Base-by-base conservation (phyloP, 2,113 vertebrate species). In the Pycnonotus jocosus region DNA sequence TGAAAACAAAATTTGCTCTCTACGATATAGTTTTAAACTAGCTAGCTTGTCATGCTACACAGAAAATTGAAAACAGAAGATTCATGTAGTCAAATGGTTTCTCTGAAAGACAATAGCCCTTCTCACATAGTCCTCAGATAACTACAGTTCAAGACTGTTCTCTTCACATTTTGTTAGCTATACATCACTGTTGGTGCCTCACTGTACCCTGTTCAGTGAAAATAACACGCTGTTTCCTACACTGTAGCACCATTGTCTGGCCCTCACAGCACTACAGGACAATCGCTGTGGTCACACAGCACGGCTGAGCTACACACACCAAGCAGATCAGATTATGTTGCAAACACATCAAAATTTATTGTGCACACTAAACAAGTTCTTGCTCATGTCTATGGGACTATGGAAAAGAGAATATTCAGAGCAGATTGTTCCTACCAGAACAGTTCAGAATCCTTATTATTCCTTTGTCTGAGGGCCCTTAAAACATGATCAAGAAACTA, bases 391-490 rank as follows among this genome's bases (percentile, higher is more conserved):
- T 54, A 20, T 3, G 30, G 35, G 38, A 51, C 78, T 87, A 48
- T 18, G 76, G 51, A 69, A 95, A 92, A 90, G 42, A 42, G 9
- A 71, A 21, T 77, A 88, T 33, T 92, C 30, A 38, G 85, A 85
- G 53, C 42, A 88, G 74, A 88, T 6, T 88, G 74, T 33, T 4
- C 9, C 47, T 58, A 86, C 60, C 50, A 70, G 57, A 95, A 79
- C 31, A 82, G 40, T 76, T 96, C 93, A 87, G 2, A 31, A 16
- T 81, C 45, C 71, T 88, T 80, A 85, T 72, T 76, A 65, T 17
- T 72, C 68, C 54, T 95, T 92, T 95, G 94, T 95, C 79, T 83
- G 64, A 92, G 51, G 44, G 80, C 42, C 72, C 64, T 94, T 83
- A 86, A 77, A 95, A 90, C 71, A 90, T 0, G 24, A 92, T 44